Percentiles rank a stretch among this genome's conserved stretches.
These are phyloP conservation scores for Pseudomyrmex pallidus DNA, from an alignment of 1,140 invertebrate species.

Conservation along the genomic window DNA sequence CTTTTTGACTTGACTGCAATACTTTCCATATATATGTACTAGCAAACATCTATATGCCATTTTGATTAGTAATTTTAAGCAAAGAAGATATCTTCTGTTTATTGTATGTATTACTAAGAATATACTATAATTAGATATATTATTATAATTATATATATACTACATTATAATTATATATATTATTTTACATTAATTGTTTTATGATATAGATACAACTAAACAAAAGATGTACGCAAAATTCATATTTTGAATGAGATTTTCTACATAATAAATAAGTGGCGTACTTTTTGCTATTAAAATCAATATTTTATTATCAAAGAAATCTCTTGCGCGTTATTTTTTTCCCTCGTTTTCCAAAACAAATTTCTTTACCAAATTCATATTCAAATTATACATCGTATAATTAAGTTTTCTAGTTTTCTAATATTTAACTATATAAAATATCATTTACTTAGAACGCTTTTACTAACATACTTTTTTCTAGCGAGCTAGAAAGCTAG, in stretches of 20 bases:
- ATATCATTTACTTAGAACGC: too few relatives aligned
- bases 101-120: slow-evolving; percentile 26
- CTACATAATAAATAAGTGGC: slow-evolving; percentile 29
- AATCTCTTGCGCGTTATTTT: slow-evolving; percentile 19
- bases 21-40: neutral
- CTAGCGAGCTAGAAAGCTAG: too few relatives aligned
- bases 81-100: neutral
- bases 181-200: slow-evolving; percentile 36
- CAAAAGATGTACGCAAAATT: neutral
- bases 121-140: slow-evolving; percentile 21
- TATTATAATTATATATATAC: slow-evolving; percentile 1
- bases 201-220: neutral
- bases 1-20: too few relatives aligned
- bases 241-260: slow-evolving; percentile 38
- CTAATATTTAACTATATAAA: too few relatives aligned
- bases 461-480: too few relatives aligned
- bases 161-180: slow-evolving; percentile 1
- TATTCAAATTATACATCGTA: too few relatives aligned
- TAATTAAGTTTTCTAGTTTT: too few relatives aligned
- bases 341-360: slow-evolving; percentile 11
- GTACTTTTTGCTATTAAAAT: slow-evolving; percentile 68
- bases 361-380: neutral
- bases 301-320: slow-evolving; percentile 52
- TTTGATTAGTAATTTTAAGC: slow-evolving; percentile 31
- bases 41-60: neutral